Conservation (phyloP, 2,797 vertebrate species). For the Pygocentrus nattereri region DNA sequence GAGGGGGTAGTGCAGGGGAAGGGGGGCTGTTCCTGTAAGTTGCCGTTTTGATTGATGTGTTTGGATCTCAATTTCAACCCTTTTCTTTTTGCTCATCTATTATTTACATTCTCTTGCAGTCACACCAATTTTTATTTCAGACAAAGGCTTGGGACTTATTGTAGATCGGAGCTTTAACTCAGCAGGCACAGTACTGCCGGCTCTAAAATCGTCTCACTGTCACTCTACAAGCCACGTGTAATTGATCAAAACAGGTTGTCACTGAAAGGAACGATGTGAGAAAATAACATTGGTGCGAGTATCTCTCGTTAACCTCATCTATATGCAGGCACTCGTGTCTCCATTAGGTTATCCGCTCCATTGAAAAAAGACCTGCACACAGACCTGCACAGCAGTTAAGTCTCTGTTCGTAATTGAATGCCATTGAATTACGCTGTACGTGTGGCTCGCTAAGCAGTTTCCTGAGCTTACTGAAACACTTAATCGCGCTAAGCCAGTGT, state of each 20-base stretch:
- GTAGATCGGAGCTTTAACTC: not conserved
- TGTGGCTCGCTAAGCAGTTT: conserved; percentile 9
- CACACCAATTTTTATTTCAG: not conserved
- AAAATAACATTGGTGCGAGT: not conserved
- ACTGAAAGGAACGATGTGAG: conserved; percentile 15
- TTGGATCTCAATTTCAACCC: not conserved
- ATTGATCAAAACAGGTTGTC: conserved; percentile 29
- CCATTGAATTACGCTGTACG: not conserved
- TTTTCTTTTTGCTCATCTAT: not conserved
- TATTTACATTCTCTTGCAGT: not conserved
- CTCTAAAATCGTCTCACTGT: not conserved
- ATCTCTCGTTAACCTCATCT: not conserved
- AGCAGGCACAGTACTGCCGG: not conserved
- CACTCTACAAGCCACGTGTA: conserved; percentile 29
- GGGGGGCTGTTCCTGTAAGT: not conserved
- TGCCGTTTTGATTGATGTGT: conserved; percentile 2
- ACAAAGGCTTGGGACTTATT: not conserved
- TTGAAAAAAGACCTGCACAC: not conserved
- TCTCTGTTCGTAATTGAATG: conserved; percentile 1
- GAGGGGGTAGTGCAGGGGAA: not conserved
- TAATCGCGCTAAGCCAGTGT: not conserved
- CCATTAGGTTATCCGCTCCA: not conserved
- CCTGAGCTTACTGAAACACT: not conserved
- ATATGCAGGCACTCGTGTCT: not conserved
- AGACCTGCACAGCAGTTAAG: not conserved